These are phyloP conservation scores for Apostichopus leukothele DNA, from an alignment of 53 echinoderm and acorn worm species.

Conservation along the genomic window DNA sequence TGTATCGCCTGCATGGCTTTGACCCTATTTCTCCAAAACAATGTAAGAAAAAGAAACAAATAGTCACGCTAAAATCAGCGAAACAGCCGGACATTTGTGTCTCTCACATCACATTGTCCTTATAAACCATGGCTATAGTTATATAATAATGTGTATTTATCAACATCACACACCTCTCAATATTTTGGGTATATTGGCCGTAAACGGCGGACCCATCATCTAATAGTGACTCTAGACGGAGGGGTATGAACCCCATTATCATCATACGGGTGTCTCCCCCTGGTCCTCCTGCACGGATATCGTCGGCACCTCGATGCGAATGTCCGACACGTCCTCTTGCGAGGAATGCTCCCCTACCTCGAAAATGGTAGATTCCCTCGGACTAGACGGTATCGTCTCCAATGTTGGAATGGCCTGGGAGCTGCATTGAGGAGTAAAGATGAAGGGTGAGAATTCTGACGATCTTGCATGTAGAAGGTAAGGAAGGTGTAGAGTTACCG, in stretches of 20 bases:
- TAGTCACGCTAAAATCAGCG: too few species aligned
- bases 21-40: too few species aligned
- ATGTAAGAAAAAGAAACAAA: too few species aligned
- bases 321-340: not conserved
- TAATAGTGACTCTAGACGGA: not conserved
- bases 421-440: not conserved
- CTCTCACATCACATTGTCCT: too few species aligned
- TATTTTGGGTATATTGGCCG: not conserved
- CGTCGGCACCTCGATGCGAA: conserved; percentile 37
- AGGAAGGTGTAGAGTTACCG: too few species aligned
- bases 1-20: too few species aligned
- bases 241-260: conserved; percentile 13
- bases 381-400: conserved; percentile 64
- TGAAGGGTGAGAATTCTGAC: not conserved
- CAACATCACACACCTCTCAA: not conserved
- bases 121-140: too few species aligned
- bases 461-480: too few species aligned
- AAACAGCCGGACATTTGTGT: too few species aligned
- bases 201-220: not conserved
- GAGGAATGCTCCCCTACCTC: conserved; percentile 31
- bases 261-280: conserved; percentile 44
- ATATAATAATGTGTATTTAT: too few species aligned
- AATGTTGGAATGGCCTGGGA: conserved; percentile 24
- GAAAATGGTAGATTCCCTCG: conserved; percentile 47
- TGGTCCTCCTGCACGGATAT: conserved; percentile 11